phyloP scores from a whole-genome alignment of 2,113 vertebrate genomes.

The Phrynosoma blainvillii region DNA sequence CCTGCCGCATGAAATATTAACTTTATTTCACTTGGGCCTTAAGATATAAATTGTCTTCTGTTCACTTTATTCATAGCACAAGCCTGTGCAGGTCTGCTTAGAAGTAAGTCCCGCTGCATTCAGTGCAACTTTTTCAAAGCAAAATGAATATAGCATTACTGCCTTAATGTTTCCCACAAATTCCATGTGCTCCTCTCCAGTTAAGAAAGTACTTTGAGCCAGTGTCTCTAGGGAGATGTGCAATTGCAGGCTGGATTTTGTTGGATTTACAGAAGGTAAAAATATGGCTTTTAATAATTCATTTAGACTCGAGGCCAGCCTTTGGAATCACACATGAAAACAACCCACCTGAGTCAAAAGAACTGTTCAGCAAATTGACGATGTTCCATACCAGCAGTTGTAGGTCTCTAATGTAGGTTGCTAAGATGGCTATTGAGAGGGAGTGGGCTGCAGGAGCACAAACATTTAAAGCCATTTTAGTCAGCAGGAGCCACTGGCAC shows the following conservation, averaged over 20 bases:
- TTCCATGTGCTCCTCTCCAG: background rate
- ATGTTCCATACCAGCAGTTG: background rate
- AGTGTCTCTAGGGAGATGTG: background rate
- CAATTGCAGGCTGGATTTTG: slow-evolving; percentile 5
- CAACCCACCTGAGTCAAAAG: background rate
- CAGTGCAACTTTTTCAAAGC: background rate
- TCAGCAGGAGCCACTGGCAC: background rate
- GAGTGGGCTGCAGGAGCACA: background rate
- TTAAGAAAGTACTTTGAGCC: slow-evolving; percentile 18
- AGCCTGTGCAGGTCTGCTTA: background rate
- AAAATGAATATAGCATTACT: background rate
- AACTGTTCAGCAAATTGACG: background rate
- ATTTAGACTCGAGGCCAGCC: background rate
- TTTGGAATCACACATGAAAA: slow-evolving; percentile 31
- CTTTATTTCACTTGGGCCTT: background rate
- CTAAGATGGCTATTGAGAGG: background rate
- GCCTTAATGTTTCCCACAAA: background rate
- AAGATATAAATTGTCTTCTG: background rate
- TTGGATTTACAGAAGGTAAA: slow-evolving; percentile 12
- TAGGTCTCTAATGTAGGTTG: background rate
- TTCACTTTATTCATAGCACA: background rate
- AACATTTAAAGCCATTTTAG: background rate
- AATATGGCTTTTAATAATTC: slow-evolving; percentile 15
- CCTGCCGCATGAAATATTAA: background rate
- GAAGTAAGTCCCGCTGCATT: too few relatives aligned